Percentiles rank a stretch among this genome's conserved stretches.
These are phyloP conservation scores for Spilosoma lubricipeda DNA, from an alignment of 2,888 invertebrate genomes.

Conservation along the genomic window DNA sequence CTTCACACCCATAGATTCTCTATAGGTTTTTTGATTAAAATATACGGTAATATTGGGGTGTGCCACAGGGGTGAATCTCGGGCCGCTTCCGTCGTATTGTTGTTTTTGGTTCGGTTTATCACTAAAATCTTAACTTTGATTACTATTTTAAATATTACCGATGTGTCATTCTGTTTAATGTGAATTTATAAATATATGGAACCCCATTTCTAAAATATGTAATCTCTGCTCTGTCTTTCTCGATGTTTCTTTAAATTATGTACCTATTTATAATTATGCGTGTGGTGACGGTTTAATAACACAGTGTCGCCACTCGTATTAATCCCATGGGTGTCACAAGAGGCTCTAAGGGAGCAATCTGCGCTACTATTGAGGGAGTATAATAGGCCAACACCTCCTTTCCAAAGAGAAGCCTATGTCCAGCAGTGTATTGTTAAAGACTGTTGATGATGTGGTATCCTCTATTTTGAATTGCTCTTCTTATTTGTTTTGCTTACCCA, in stretches of 20 bases:
- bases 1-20: conserved; percentile 83
- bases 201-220: not conserved
- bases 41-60: conserved; percentile 76
- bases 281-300: no score
- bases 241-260: no score
- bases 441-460: not conserved
- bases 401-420: no score
- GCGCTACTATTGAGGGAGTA: no score
- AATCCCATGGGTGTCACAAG: no score
- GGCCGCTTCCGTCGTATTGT: conserved; percentile 70
- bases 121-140: conserved; percentile 50
- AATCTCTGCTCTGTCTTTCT: not conserved
- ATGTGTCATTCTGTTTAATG: conserved; percentile 27
- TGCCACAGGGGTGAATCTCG: conserved; percentile 77
- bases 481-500: not conserved
- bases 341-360: no score
- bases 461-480: not conserved
- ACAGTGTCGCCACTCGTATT: no score
- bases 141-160: conserved; percentile 38
- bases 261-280: no score
- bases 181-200: not conserved
- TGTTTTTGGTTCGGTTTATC: conserved; percentile 52
- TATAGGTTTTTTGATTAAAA: conserved; percentile 83
- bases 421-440: no score
- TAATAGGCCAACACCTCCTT: no score